Evolutionary conservation across 2,888 invertebrate genomes (phyloP), one percentile per base, ranked within the genome.

Genomic region (Anthophora plumipes): DNA sequence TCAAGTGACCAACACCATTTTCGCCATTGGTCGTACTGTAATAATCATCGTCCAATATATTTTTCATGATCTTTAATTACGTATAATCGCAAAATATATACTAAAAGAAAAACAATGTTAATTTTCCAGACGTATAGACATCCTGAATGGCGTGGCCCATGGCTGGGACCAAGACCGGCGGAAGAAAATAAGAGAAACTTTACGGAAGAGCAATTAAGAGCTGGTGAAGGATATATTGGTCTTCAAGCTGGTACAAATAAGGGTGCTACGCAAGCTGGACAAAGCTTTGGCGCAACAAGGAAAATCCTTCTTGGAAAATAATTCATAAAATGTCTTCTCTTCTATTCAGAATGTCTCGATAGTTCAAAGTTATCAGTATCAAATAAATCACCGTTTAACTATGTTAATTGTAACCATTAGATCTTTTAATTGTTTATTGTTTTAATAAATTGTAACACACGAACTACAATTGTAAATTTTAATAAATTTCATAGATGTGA

Each of bases 161-260:
- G 93, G 90, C 94, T 98, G 68, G 98, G 98, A 67, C 98, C 98
- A 0, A 96, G 95, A 91, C 98, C 98, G 60, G 95, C 98, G 8
- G 98, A 98, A 89, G 97, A 97, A 91, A 95, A 96, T 90, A 94
- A 94, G 75, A 94, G 96, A 0, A 92, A 95, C 57, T 96, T 95
- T 91, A 94, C 95, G 2, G 95, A 95, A 67, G 95, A 95, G 77
- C 95, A 96, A 89, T 94, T 98, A 68, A 94, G 97, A 48, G 98
- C 98, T 37, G 97, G 98, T 0, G 96, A 98, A 90, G 95, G 95
- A 20, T 96, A 98, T 52, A 98, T 98, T 88, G 97, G 97, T 25
- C 95, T 98, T 6, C 98, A 98, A 94, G 97, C 97, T 63, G 98
- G 98, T 52, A 96, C 96, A 85, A 98, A 98, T 94, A 96, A 96